Evolutionary conservation across 2,888 invertebrate species (phyloP), one percentile per base, ranked within the genome.

Genomic region (Drosophila paramelanica): DNA sequence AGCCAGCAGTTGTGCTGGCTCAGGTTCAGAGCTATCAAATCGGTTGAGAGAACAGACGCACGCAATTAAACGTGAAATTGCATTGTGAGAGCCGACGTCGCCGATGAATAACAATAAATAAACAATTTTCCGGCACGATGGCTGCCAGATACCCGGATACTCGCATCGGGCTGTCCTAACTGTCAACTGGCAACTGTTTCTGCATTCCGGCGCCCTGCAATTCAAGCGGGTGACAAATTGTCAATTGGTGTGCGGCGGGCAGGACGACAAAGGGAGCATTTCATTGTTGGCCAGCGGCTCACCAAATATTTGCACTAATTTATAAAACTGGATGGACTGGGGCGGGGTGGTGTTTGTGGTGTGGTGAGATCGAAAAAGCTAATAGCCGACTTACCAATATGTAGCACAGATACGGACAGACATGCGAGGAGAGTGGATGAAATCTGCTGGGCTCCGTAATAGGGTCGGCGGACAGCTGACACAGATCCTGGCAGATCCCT

Each of bases 51-150:
- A 62, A 58, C 80, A 79, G 67, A 76, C 39, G 76, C 62, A 57
- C 39, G 80, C 80, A 77, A 79, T 77, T 77, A 77, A 79, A 79
- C 71, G 77, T 77, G 76, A 79, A 77, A 77, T 77, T 77, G 67
- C 71, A 71, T 71, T 77, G 76, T 64, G 79, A 74, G 75, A 57
- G 66, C 38, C 59, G 52, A 42, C 31, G 17, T 13, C 14, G 43
- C 10, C 41, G 52, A 52, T 47, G 64, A 64, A 71, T 57, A 53
- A 57, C 70, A 71, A 77, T 79, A 77, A 79, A 77, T 77, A 77
- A 79, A 77, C 77, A 77, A 77, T 77, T 77, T 77, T 77, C 70
- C 77, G 77, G 70, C 52, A 79, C 64, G 52, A 56, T 70, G 79
- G 33, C 7, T 79, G 62, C 36, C 55, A 66, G 70, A 74, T 61